phyloP scores from a whole-genome alignment of 2,797 vertebrate genomes.

The Spatula clypeata region DNA sequence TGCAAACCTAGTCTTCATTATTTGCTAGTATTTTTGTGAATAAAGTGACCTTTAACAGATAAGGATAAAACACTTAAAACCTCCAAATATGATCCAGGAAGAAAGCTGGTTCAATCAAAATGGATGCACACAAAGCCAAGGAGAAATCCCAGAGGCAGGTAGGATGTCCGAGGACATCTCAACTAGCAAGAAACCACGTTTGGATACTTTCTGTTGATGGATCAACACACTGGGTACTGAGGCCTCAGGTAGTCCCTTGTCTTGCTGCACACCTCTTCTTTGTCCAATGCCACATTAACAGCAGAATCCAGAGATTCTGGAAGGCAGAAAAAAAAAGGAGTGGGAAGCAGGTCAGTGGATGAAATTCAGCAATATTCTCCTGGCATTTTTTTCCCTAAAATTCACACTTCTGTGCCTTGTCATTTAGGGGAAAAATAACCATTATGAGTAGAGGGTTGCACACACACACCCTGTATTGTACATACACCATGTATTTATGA shows the following conservation, averaged over 20 bases:
- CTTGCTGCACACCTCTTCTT: neutral
- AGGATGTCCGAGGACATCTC: neutral
- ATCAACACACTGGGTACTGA: neutral
- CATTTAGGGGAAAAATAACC: neutral
- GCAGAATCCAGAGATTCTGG: neutral
- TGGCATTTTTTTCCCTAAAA: neutral
- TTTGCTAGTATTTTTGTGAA: constrained; percentile 1
- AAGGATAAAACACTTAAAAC: neutral
- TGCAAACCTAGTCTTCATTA: constrained; percentile 1
- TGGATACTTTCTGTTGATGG: neutral
- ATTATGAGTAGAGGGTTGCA: neutral
- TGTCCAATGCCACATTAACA: neutral
- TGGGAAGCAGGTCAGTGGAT: neutral
- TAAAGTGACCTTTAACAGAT: neutral
- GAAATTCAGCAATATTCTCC: neutral
- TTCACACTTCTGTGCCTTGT: neutral
- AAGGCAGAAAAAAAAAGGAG: neutral
- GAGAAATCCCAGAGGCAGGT: neutral
- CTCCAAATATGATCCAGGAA: neutral
- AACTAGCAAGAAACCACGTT: neutral
- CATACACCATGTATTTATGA: neutral
- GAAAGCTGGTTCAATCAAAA: constrained; percentile 5
- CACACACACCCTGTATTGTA: neutral
- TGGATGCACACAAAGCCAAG: neutral
- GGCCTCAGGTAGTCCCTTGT: neutral